A percentile compares a stretch with the other conserved stretches of the same genome.
Conservation (phyloP, 2,888 invertebrate species). For the Oligia fasciuncula region DNA sequence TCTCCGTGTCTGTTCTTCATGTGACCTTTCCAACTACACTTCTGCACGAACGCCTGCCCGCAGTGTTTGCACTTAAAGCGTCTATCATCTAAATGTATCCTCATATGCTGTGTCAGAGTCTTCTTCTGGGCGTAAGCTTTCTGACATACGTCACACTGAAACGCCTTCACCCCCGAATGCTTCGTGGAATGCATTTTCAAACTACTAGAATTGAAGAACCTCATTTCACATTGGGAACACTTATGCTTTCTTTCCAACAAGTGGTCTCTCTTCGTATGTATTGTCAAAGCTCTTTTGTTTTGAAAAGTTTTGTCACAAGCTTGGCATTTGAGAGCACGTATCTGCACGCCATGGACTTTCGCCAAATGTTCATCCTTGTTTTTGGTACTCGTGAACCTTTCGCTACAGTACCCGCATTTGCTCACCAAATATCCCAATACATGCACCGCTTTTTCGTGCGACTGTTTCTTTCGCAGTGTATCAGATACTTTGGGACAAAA, state of each 20-base stretch:
- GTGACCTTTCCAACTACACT: conserved; percentile 61
- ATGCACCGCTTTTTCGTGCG: conserved; percentile 72
- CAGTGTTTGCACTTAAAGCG: conserved; percentile 65
- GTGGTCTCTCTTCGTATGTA: conserved; percentile 77
- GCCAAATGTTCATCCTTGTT: conserved; percentile 73
- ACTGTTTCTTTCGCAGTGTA: conserved; percentile 69
- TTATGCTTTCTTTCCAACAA: conserved; percentile 78
- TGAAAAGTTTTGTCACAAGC: conserved; percentile 73
- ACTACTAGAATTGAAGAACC: conserved; percentile 62
- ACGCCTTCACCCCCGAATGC: conserved; percentile 77
- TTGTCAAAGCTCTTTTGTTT: conserved; percentile 63
- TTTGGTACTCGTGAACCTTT: conserved; percentile 67
- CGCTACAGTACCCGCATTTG: conserved; percentile 72
- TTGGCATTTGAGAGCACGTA: conserved; percentile 69
- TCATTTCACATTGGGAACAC: conserved; percentile 82
- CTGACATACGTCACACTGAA: conserved; percentile 77
- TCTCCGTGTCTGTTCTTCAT: conserved; percentile 57
- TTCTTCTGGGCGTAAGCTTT: conserved; percentile 69
- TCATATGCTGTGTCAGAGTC: conserved; percentile 70
- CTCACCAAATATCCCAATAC: conserved; percentile 29
- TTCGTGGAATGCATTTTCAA: conserved; percentile 74
- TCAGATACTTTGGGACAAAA: conserved; percentile 78
- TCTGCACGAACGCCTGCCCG: conserved; percentile 63
- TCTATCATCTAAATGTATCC: conserved; percentile 69
- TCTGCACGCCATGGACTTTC: conserved; percentile 70